These are phyloP conservation scores for Hippocampus zosterae DNA, from an alignment of 2,113 vertebrate species.

Conservation along the genomic window DNA sequence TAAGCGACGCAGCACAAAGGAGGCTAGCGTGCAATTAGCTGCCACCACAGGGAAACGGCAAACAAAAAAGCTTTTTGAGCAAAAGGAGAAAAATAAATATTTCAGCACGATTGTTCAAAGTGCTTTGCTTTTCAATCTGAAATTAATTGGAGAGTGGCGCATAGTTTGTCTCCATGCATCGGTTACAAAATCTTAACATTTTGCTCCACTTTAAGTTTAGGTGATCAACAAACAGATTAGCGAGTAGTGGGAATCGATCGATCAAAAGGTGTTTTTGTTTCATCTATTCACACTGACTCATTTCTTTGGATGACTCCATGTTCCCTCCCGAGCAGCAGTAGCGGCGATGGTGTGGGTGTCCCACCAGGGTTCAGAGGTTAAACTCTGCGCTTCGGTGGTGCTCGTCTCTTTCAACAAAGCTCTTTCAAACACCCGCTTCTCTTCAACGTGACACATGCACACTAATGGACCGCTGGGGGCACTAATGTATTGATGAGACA, in stretches of 20 bases:
- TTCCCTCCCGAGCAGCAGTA: neutral
- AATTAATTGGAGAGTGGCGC: neutral
- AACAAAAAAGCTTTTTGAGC: constrained; percentile 6
- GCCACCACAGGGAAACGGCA: neutral
- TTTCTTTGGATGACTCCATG: neutral
- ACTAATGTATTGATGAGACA: neutral
- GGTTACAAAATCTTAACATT: neutral
- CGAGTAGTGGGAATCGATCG: neutral
- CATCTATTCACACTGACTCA: neutral
- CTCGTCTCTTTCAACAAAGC: neutral
- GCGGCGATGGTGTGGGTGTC: neutral
- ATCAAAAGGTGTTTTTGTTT: neutral
- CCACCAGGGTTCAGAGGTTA: neutral
- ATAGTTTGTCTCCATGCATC: neutral
- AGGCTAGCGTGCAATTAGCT: constrained; percentile 4
- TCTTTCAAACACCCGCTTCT: neutral
- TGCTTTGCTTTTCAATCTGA: neutral
- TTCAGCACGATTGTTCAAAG: constrained; percentile 2
- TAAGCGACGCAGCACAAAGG: neutral
- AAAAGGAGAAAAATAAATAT: constrained; percentile 8
- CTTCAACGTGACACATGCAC: neutral
- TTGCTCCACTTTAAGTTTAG: neutral
- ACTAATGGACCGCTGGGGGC: neutral
- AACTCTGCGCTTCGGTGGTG: neutral
- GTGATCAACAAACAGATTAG: neutral